phyloP scores from a whole-genome alignment of 2,113 vertebrate species.

The Bubo blakistoni region DNA sequence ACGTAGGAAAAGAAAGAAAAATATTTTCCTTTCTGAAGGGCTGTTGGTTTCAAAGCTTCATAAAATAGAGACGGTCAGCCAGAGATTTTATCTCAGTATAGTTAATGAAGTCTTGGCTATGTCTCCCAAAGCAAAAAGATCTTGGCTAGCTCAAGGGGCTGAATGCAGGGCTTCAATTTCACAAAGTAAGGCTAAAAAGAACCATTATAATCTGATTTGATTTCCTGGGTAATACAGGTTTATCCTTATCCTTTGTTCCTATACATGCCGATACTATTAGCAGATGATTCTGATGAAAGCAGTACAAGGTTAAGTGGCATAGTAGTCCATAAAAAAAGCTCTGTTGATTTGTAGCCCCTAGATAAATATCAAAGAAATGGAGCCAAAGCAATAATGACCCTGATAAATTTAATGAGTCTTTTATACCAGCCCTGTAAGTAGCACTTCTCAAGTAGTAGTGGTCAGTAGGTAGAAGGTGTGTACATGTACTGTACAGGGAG shows the following conservation, averaged over 20 bases:
- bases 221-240: not conserved
- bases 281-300: not conserved
- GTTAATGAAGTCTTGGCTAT: not conserved
- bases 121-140: not conserved
- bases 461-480: not conserved
- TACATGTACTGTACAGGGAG: not conserved
- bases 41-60: constrained; percentile 6
- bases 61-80: not conserved
- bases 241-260: not conserved
- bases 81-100: constrained; percentile 32
- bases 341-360: not conserved
- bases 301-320: not conserved
- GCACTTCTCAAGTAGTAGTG: not conserved
- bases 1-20: not conserved
- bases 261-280: not conserved
- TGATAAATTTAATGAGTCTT: not conserved
- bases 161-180: not conserved
- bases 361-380: not conserved
- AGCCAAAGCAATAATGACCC: not conserved
- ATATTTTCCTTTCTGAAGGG: not conserved
- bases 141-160: not conserved
- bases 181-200: not conserved
- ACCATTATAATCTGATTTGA: not conserved
- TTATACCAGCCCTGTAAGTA: not conserved
- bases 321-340: not conserved